Evolutionary conservation across 2,888 invertebrate species (phyloP).

Genomic region (Penaeus monodon): DNA sequence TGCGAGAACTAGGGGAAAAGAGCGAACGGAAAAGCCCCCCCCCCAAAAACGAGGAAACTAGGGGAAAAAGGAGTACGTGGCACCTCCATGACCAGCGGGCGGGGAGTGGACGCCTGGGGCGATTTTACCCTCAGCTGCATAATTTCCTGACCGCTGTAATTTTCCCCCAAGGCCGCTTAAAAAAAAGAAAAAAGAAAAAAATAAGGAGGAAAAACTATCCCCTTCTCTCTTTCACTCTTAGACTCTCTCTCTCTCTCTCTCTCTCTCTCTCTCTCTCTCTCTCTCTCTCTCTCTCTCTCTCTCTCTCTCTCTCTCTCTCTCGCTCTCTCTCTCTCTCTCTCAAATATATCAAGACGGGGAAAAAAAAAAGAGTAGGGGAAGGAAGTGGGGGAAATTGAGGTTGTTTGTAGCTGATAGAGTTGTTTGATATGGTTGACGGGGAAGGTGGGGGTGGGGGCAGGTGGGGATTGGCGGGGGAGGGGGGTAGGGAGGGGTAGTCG

Average conservation of each 20-base stretch:
- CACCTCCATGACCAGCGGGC: background rate
- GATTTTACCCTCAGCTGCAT: conserved; percentile 50
- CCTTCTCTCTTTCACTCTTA: conserved; percentile 3
- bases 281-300: background rate
- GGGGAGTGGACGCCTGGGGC: conserved; percentile 31
- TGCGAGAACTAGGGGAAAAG: too few species aligned
- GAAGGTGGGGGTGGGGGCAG: background rate
- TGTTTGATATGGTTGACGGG: background rate
- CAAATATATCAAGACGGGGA: background rate
- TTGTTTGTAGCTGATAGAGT: too few species aligned
- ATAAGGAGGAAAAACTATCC: background rate
- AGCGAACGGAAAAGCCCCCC: too few species aligned
- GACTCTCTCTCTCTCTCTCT: conserved; percentile 10
- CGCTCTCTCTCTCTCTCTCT: too few species aligned
- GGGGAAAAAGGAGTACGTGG: too few species aligned
- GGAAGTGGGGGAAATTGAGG: conserved; percentile 7
- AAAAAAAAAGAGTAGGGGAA: background rate
- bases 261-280: conserved; percentile 26
- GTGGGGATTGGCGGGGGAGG: background rate
- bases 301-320: background rate
- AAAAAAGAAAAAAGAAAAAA: background rate
- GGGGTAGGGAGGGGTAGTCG: too few species aligned
- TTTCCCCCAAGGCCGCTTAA: conserved; percentile 42
- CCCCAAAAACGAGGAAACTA: too few species aligned
- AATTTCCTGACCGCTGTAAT: conserved; percentile 51